Evolutionary conservation across 1,140 invertebrate genomes (phyloP), one percentile per base, ranked within the genome.

Genomic region (Eueides isabella): DNA sequence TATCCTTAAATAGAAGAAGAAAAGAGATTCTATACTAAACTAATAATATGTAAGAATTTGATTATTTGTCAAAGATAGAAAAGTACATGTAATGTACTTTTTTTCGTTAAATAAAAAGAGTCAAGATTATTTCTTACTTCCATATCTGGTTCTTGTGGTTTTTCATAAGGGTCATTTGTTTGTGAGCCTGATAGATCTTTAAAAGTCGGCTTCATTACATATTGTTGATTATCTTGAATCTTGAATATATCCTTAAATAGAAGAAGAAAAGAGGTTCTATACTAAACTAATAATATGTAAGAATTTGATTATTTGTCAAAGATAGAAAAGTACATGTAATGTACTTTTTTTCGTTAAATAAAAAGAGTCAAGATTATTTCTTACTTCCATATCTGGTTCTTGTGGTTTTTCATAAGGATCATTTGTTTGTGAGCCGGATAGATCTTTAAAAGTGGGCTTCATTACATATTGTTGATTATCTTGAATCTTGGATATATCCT

Each of bases 371-470:
- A 55, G 9, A 55, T 55, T 26, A 26, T 26, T 26, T 9, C 23
- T 55, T 23, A 55, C 2, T 23, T 55, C 48, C 1, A 55, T 55
- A 23, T 55, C 48, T 23, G 48, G 19, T 26, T 26, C 48, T 9
- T 19, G 6, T 55, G 26, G 23, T 55, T 55, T 55, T 26, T 55
- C 23, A 55, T 55, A 55, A 26, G 48, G 48, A 1, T 55, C 2
- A 26, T 55, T 55, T n/a, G 48, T 55, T 55, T 55, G 19, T 55
- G 48, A 55, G 19, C 48, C 48, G 9, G 48, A 55, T 26, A 55
- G 7, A 26, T 55, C 48, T 26, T 26, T 55, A 11, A 55, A 55
- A 55, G 48, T 55, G 19, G 48, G 23, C 0, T 16, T 2, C 2
- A 48, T 48, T 48, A 48, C n/a, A 19, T 48, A 7, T 48, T 26